phyloP scores from a whole-genome alignment of 37 sponge, comb jelly and placozoan genomes.

The Aplysina aerophoba region DNA sequence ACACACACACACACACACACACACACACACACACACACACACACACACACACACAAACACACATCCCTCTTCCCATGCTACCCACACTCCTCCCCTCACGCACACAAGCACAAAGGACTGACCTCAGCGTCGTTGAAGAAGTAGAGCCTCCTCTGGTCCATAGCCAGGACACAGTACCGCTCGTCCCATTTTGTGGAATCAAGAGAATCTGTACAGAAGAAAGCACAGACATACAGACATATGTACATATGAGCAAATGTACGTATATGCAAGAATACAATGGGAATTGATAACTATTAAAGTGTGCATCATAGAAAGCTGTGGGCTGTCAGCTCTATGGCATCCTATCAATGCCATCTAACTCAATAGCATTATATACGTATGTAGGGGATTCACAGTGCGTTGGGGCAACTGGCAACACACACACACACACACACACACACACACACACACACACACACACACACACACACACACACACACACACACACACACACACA shows the following conservation, averaged over 20 bases:
- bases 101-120: not conserved
- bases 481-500: too few species aligned
- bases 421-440: too few species aligned
- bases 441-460: too few species aligned
- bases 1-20: slow-evolving; percentile 23
- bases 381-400: too few species aligned
- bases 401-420: too few species aligned
- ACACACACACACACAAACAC: not conserved
- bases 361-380: too few species aligned
- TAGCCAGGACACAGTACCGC: slow-evolving; percentile 61
- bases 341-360: not conserved
- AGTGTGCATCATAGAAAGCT: not conserved
- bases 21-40: slow-evolving; percentile 47
- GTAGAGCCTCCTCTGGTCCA: slow-evolving; percentile 72
- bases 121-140: slow-evolving; percentile 74
- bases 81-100: not conserved
- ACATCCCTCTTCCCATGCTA: not conserved
- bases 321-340: not conserved
- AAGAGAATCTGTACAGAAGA: slow-evolving; percentile 5
- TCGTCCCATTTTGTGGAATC: slow-evolving; percentile 68
- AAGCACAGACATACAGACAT: not conserved
- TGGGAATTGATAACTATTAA: not conserved
- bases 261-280: not conserved
- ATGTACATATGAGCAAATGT: not conserved
- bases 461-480: too few species aligned